A percentile compares a stretch with the other conserved stretches of the same genome.
Conservation (phyloP, 2,113 vertebrate genomes). For the Onychostruthus taczanowskii region DNA sequence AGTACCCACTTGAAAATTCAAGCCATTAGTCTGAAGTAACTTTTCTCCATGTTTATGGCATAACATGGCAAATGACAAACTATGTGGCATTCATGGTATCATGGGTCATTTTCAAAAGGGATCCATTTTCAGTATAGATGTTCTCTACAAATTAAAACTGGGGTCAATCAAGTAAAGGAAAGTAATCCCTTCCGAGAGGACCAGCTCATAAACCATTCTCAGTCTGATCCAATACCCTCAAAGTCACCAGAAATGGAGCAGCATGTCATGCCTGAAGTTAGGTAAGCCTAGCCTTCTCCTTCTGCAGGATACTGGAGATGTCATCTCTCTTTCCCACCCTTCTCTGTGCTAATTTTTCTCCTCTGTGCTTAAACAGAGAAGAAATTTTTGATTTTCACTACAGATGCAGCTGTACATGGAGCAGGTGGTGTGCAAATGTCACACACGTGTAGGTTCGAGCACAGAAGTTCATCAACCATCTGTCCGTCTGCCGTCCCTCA, state of each 20-base stretch:
- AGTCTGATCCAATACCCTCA: neutral
- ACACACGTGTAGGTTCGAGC: neutral
- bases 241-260: neutral
- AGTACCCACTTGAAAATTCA: neutral
- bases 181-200: neutral
- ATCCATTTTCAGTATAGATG: neutral
- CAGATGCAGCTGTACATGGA: neutral
- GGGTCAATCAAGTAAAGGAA: neutral
- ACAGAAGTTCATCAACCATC: neutral
- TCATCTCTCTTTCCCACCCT: neutral
- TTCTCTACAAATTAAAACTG: neutral
- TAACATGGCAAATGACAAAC: neutral
- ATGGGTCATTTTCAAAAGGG: neutral
- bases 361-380: neutral
- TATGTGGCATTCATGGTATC: neutral
- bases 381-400: neutral
- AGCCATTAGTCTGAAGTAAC: neutral
- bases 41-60: neutral
- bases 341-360: neutral
- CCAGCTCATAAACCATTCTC: neutral
- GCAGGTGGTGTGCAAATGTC: constrained; percentile 11
- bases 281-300: accelerated
- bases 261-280: neutral
- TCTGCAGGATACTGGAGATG: neutral
- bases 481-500: neutral